Base-by-base conservation (phyloP, 1,140 invertebrate species). In the Thrips palmi region DNA sequence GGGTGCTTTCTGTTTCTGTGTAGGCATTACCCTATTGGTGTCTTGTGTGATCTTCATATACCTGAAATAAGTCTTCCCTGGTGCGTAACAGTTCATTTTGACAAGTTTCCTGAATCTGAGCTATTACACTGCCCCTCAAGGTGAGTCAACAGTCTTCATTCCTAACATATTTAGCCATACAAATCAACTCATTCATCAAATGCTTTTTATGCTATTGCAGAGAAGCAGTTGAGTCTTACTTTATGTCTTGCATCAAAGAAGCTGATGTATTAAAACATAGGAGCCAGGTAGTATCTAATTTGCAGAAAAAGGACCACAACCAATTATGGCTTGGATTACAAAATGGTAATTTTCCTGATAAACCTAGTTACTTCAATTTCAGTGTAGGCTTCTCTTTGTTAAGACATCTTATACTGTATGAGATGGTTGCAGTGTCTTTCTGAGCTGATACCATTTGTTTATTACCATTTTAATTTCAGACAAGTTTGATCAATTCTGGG, bases 401-500 rank as follows among this genome's bases (percentile, higher is more conserved):
- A 33, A 8, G 5, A 8, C 10, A 11, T 37, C 8, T 36, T 35
- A 37, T 37, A 18, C 23, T 30, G 22, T 25, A 37, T 36, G 14
- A 40, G 8, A 21, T 21, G 20, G 7, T 14, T 10, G 3, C 18
- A 41, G 19, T 39, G 21, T 2, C 18, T n/a, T 12, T 14, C n/a
- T 5, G 27, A 7, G 15, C 10, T 2, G 11, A 30, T 41, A 44
- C 11, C 30, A 39, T 8, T 31, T 15, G 4, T n/a, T 21, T 31
- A 32, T 31, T 41, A 12, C 28, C 17, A 30, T 44, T 36, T 41
- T 44, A 37, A 40, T 59, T 66, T 40, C 56, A 85, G 84, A 97
- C 55, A 96, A 93, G 63, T 98, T 97, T 63, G 92, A 98, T 58
- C 91, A 97, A 57, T 98, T 98, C 59, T 97, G 94, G 93, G 76